Evolutionary conservation across 1,140 invertebrate species (phyloP).

Genomic region (Heliconius nattereri): DNA sequence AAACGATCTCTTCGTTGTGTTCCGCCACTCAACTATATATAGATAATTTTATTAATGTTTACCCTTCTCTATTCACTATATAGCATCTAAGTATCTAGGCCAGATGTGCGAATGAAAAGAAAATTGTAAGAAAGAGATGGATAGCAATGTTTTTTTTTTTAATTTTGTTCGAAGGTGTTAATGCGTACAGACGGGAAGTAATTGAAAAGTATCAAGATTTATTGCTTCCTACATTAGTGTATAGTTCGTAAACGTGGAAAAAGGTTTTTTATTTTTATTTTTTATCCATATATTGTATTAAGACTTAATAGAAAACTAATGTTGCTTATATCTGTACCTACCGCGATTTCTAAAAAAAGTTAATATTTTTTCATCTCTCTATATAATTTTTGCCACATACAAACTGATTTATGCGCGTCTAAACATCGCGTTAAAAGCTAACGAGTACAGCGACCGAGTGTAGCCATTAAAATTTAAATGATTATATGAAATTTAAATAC

Average conservation of each 20-base stretch:
- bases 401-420: constrained; percentile 36
- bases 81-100: not conserved
- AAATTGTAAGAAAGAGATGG: not conserved
- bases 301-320: too few species aligned
- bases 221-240: not conserved
- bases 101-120: not conserved
- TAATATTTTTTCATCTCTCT: not conserved
- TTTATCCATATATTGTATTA: not conserved
- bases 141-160: not conserved
- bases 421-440: constrained; percentile 5
- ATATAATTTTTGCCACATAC: constrained; percentile 13
- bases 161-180: not conserved
- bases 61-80: too few species aligned
- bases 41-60: too few species aligned
- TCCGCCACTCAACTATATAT: too few species aligned
- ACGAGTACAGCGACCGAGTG: not conserved
- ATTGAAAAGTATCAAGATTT: not conserved
- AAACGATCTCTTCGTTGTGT: too few species aligned
- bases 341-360: not conserved
- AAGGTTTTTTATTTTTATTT: not conserved
- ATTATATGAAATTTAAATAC: not conserved
- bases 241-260: not conserved
- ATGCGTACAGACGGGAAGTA: not conserved
- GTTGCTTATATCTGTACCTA: too few species aligned
- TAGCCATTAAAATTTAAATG: constrained; percentile 1